A percentile compares a stretch with the other conserved stretches of the same genome.
Evolutionary conservation across 1,140 invertebrate species (phyloP).

Genomic region (Armadillidium nasatum): DNA sequence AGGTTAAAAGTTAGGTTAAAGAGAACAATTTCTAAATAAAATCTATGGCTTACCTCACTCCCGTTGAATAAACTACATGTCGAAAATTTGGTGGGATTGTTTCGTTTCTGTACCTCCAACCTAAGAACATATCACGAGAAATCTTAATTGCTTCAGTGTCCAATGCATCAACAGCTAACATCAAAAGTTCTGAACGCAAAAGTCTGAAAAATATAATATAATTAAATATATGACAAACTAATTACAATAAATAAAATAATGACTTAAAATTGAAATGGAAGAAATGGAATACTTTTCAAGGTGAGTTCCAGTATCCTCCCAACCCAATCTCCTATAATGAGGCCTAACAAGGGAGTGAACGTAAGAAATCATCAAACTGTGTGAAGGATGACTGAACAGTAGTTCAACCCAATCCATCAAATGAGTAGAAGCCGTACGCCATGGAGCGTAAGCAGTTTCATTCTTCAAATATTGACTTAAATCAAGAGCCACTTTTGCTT

Average conservation of each 20-base stretch:
- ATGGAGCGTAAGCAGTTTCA: slow-evolving; percentile 69
- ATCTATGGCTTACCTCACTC: slow-evolving; percentile 47
- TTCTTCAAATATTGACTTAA: slow-evolving; percentile 65
- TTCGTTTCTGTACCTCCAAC: slow-evolving; percentile 60
- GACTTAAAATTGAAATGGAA: too few species aligned
- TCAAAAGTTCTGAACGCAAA: slow-evolving; percentile 57
- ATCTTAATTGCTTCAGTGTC: slow-evolving; percentile 60
- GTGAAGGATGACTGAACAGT: slow-evolving; percentile 62
- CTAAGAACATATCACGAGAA: slow-evolving; percentile 59
- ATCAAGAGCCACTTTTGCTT: slow-evolving; percentile 62
- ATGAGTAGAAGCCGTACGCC: slow-evolving; percentile 66
- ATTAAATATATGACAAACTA: background rate
- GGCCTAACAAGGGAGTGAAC: slow-evolving; percentile 59
- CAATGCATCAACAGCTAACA: slow-evolving; percentile 60
- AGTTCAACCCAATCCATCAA: slow-evolving; percentile 63
- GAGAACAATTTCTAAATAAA: too few species aligned
- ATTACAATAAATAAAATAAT: too few species aligned
- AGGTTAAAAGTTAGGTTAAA: background rate
- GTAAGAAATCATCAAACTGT: slow-evolving; percentile 61
- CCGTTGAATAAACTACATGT: slow-evolving; percentile 68
- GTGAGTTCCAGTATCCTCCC: slow-evolving; percentile 63
- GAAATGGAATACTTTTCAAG: slow-evolving; percentile 57
- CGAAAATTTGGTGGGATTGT: slow-evolving; percentile 65
- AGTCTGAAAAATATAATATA: slow-evolving; percentile 50
- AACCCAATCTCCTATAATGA: slow-evolving; percentile 60